Base-by-base conservation (phyloP, 2,888 invertebrate genomes). In the Hypomecis punctinalis region DNA sequence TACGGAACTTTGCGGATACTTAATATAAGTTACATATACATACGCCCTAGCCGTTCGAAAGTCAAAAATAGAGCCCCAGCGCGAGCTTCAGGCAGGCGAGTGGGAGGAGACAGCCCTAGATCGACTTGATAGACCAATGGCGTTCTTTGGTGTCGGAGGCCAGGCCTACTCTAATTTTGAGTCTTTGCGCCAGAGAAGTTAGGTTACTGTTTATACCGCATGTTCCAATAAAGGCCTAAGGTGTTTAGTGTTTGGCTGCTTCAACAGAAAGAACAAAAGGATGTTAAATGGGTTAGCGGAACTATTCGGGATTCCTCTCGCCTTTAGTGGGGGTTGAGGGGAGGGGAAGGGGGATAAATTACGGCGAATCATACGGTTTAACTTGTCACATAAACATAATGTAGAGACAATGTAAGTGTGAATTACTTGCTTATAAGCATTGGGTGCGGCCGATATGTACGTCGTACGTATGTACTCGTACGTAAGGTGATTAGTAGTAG, bases 231-330 rank as follows among this genome's bases (percentile, higher is more conserved):
- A 60, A 63, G 39, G 39, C 55, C 55, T 64, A 36, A 64, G 64
- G 64, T 60, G 64, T 64, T 64, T 64, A 64, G 64, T 56, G 49
- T 59, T 58, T 51, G 47, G 52, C 55, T 36, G 60, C 59, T 60
- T 39, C 59, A 37, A 43, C 35, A 46, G 52, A 58, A 49, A 54
- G 60, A 64, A 60, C 64, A 64, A 64, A 63, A 55, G 61, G 61
- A 66, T 61, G 61, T 57, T 66, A 66, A 66, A 66, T 66, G 57
- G 46, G 56, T 57, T 59, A 61, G 52, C 56, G 37, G 52, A 49
- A 40, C 37, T 39, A 39, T 54, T 61, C 35, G 57, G 43, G 43
- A 57, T 56, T 61, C 53, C 37, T 43, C 35, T 37, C 13, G 57
- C 48, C 49, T 61, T 61, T 61, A 57, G 43, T 33, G 33, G 39